These are phyloP conservation scores for Holcopasites calliopsidis DNA, from an alignment of 1,140 invertebrate species.

Conservation along the genomic window DNA sequence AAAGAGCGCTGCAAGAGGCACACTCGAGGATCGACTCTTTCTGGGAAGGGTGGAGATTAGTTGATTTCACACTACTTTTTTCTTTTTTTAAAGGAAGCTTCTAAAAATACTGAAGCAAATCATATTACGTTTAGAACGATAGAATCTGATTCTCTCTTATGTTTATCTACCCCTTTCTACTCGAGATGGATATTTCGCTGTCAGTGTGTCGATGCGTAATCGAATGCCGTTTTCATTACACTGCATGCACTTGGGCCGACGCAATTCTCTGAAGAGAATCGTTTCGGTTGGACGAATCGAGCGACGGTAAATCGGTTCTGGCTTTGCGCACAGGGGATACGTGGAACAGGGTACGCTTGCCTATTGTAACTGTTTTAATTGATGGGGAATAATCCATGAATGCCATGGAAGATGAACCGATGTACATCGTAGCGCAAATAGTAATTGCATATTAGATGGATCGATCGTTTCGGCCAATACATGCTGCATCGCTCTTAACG, in stretches of 20 bases:
- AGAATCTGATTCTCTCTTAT: no score
- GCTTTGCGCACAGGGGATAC: background rate
- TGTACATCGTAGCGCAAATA: constrained; percentile 9
- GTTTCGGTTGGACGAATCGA: background rate
- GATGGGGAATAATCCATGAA: constrained; percentile 28
- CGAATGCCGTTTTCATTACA: background rate
- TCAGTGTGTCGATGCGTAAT: no score
- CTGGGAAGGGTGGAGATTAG: background rate
- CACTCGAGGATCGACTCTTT: background rate
- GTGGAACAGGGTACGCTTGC: background rate
- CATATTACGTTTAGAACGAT: no score
- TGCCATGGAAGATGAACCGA: constrained; percentile 9
- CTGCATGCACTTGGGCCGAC: no score
- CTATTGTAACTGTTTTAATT: constrained; percentile 36
- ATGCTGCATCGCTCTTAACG: background rate
- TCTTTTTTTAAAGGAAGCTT: no score
- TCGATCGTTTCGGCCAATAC: constrained; percentile 18
- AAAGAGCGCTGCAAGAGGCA: background rate
- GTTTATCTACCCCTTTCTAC: background rate
- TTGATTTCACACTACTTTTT: no score
- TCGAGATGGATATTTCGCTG: background rate
- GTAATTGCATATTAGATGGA: constrained; percentile 37
- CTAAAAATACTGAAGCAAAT: no score
- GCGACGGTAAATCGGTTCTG: constrained; percentile 7
- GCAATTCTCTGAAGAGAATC: background rate